Conservation (phyloP, 2,113 vertebrate genomes). For the Odobenus rosmarus region DNA sequence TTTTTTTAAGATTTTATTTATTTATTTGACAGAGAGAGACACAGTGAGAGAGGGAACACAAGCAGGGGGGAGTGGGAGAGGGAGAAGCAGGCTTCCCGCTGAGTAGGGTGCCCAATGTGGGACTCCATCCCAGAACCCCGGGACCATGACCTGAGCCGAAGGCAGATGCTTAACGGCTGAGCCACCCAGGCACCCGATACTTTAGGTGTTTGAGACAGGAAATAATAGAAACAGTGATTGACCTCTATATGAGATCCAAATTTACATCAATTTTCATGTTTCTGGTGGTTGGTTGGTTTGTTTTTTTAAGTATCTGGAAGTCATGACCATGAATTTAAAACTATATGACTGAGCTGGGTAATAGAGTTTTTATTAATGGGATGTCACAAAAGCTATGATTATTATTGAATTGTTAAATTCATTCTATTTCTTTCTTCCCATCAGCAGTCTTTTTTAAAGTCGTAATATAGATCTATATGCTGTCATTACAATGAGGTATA, state of each 20-base stretch:
- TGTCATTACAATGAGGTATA: not conserved
- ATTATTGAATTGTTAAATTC: not conserved
- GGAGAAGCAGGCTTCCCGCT: too few species aligned
- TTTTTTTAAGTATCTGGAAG: not conserved
- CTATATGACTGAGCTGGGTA: not conserved
- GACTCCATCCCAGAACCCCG: too few species aligned
- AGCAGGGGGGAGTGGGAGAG: too few species aligned
- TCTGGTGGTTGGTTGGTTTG: not conserved
- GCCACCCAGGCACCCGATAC: not conserved
- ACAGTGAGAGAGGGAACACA: too few species aligned
- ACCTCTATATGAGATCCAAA: not conserved
- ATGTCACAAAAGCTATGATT: not conserved
- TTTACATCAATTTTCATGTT: not conserved
- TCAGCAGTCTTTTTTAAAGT: not conserved
- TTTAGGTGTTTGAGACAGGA: not conserved
- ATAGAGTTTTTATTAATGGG: not conserved
- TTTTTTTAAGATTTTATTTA: not conserved
- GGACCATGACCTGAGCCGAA: too few species aligned
- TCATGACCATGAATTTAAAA: not conserved
- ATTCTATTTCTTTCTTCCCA: not conserved
- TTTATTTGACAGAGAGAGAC: too few species aligned
- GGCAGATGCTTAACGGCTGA: too few species aligned
- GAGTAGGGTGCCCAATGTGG: too few species aligned
- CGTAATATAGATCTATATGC: not conserved
- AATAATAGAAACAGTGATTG: not conserved